Evolutionary conservation across 1,140 invertebrate genomes (phyloP), one percentile per base, ranked within the genome.

Genomic region (Drosophila repletoides): DNA sequence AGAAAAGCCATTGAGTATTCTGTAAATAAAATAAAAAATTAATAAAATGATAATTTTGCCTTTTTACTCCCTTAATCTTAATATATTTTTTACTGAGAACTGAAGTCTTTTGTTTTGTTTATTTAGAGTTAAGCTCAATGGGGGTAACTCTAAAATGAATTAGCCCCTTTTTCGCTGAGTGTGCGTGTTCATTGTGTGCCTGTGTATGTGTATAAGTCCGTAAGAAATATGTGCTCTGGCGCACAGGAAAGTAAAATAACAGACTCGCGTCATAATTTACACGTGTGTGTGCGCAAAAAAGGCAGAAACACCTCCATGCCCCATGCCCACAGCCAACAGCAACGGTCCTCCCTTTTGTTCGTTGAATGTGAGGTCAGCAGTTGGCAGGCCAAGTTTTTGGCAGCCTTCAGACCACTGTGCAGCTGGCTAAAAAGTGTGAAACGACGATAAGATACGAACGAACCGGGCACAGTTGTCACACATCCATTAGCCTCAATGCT

Each of bases 191-290:
- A 3, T 3, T 40, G 24, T 24, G 28, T 45, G 52, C 41, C 33
- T 46, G 12, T 14, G 19, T 52, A 29, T 45, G 45, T 24, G 58
- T 60, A 19, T 67, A 43, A 19, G 52, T 33, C 22, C 15, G 17
- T 33, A 49, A 64, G 61, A 71, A 52, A 71, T 66, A 71, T 71
- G 45, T 56, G 53, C 67, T 70, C 49, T 56, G 67, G 60, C 28
- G n/a, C 45, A 52, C 52, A 52, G 52, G 38, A 66, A 66, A 58
- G 38, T 51, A 59, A 58, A 66, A 71, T 66, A 71, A 71, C 45
- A 71, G 67, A 71, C 67, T 71, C 53, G 61, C 53, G 38, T 71
- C 67, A 71, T 71, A 71, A 66, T 71, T 71, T 71, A 66, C 67
- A 66, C 67, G 61, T 66, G 46, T 59, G 60, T 43, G 22, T 28